Base-by-base conservation (phyloP, 2,113 vertebrate genomes). In the Euleptes europaea region DNA sequence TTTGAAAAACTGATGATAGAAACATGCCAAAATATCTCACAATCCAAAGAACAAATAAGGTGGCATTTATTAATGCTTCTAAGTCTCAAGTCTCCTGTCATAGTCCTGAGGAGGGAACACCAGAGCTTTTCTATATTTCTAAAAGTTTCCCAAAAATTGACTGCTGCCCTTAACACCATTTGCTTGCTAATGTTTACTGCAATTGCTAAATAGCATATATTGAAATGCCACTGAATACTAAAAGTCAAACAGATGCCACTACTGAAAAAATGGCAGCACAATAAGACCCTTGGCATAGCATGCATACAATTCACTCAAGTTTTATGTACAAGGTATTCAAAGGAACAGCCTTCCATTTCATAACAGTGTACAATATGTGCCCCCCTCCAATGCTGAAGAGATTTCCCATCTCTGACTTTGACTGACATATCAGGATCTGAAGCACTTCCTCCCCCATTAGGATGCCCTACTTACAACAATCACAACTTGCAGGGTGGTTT, bases 381-480 rank as follows among this genome's bases (percentile, higher is more conserved):
- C 75, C 28, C 1, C 6, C 69, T 11, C 42, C 54, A 23, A 35
- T n/a, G 15, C 11, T 57, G 66, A 70, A 42, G 15, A 63, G 21
- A 2, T 49, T 28, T 38, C 15, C 26, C 14, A 57, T 38, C 66
- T 73, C 54, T 66, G 40, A 5, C 65, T 77, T 10, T 71, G 31
- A 63, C 3, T 9, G 28, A 49, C 69, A 33, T 35, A 67, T 13
- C 54, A 65, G 7, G 69, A 63, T 35, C 35, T 17, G 15, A 49
- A 54, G 8, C 2, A n/a, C 17, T 12, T 23, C 9, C 33, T 65
- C 28, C 23, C 26, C 47, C 86, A 78, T 31, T 47, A 63, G 84
- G 28, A n/a, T 44, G 33, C 67, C 69, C 74, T 67, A 97, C 97
- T 97, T 90, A 99, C 99, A 94, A 99, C 96, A 91, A 99, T 99